Evolutionary conservation across 2,113 vertebrate genomes (phyloP), one percentile per base, ranked within the genome.

Genomic region (Ovis aries): DNA sequence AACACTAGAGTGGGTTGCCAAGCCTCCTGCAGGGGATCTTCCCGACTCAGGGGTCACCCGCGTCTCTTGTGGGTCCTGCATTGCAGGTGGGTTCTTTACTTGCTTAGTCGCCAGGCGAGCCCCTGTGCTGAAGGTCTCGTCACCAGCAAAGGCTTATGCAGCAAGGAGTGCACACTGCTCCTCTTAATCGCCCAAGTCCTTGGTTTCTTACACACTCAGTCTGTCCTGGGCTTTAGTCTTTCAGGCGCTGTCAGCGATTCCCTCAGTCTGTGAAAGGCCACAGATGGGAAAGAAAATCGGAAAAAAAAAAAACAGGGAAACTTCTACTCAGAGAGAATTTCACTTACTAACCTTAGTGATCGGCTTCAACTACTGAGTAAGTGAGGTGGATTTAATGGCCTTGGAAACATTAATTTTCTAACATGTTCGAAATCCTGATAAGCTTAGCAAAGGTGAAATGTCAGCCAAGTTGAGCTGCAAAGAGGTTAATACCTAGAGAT

Each of bases 401-500:
- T 78, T 95, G 48, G 60, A 53, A 92, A 85, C 4, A 36, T 43
- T 12, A 25, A 77, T 97, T 87, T 91, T 60, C 93, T 94, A 80
- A 50, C 27, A n/a, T 53, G 53, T 86, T 85, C 78, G 36, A 62
- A 71, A 2, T 77, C 62, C 80, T 92, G 88, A 84, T 92, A 97
- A 92, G 80, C 78, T 96, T 96, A 95, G 43, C 7, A 64, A 95
- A 96, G 94, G n/a, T 60, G 87, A 98, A 96, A 97, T 94, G 15
- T 64, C 88, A 93, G 87, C 60, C 14, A 96, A 7, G 60, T 82
- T 91, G 60, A 96, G 57, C 81, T 90, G 64, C 85, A 92, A 88
- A 96, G 67, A 98, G 52, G 97, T 88, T 94, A 91, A 97, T 40
- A 85, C 83, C 48, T 82, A 94, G 40, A 90, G 45, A 67, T 12